Evolutionary conservation across 2,113 vertebrate species (phyloP).

Genomic region (Mastomys coucha): DNA sequence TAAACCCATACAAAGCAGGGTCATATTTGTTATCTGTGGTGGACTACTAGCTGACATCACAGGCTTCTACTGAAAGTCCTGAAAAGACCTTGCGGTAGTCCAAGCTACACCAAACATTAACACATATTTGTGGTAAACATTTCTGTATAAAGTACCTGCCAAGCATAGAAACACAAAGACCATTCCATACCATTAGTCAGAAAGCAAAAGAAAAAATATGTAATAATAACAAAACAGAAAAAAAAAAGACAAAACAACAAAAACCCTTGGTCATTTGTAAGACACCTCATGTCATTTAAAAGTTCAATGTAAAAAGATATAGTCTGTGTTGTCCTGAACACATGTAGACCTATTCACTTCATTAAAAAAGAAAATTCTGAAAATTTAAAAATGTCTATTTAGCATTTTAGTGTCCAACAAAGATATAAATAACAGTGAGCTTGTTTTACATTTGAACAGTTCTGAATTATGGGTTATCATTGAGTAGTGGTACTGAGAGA

Average conservation of each 20-base stretch:
- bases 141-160: slow-evolving; percentile 94
- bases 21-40: slow-evolving; percentile 87
- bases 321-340: slow-evolving; percentile 90
- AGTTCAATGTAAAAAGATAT: slow-evolving; percentile 89
- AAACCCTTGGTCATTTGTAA: slow-evolving; percentile 91
- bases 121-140: slow-evolving; percentile 95
- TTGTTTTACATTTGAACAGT: slow-evolving; percentile 76
- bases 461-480: slow-evolving; percentile 66
- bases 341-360: slow-evolving; percentile 87
- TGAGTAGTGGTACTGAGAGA: slow-evolving; percentile 79
- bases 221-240: slow-evolving; percentile 55
- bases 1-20: slow-evolving; percentile 89
- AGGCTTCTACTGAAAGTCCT: slow-evolving; percentile 88
- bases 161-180: slow-evolving; percentile 85
- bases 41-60: slow-evolving; percentile 86
- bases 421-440: slow-evolving; percentile 78
- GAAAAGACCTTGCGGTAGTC: slow-evolving; percentile 89
- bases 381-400: slow-evolving; percentile 83
- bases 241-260: slow-evolving; percentile 80
- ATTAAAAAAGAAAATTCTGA: slow-evolving; percentile 76
- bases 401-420: slow-evolving; percentile 92
- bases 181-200: slow-evolving; percentile 92
- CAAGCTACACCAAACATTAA: slow-evolving; percentile 94
- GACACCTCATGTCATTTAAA: slow-evolving; percentile 92
- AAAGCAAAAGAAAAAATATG: slow-evolving; percentile 49